Percentiles rank a stretch among this genome's conserved stretches.
These are phyloP conservation scores for Scaptomyza caliginosa DNA, from an alignment of 2,888 invertebrate genomes.

Conservation along the genomic window DNA sequence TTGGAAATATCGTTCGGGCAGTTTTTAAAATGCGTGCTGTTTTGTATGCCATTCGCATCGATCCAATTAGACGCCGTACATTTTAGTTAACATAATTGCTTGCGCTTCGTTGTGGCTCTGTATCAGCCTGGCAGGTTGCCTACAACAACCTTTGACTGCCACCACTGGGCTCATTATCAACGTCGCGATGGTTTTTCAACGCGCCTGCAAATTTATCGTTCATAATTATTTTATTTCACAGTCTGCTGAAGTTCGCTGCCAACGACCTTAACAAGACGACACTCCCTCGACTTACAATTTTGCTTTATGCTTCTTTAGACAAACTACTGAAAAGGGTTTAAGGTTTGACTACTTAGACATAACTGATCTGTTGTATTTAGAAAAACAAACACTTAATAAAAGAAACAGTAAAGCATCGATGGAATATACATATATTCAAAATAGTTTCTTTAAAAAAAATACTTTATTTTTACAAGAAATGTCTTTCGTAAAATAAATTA, in stretches of 20 bases:
- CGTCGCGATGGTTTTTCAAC: constrained; percentile 56
- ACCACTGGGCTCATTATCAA: constrained; percentile 57
- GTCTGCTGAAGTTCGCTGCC: constrained; percentile 74
- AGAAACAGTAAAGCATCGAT: neutral
- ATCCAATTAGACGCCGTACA: constrained; percentile 70
- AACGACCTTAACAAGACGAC: constrained; percentile 58
- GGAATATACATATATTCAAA: too few relatives aligned
- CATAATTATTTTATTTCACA: constrained; percentile 78
- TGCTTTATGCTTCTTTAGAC: constrained; percentile 15
- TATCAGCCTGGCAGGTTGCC: constrained; percentile 40
- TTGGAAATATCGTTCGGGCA: constrained; percentile 18
- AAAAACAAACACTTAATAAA: neutral
- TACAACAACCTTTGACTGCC: constrained; percentile 45
- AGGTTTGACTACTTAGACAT: neutral
- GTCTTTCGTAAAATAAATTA: too few relatives aligned
- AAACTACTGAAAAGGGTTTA: constrained; percentile 4
- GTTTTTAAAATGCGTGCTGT: constrained; percentile 7
- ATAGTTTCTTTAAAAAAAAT: too few relatives aligned
- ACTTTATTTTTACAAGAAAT: too few relatives aligned
- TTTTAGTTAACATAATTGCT: constrained; percentile 55
- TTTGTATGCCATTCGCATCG: constrained; percentile 61
- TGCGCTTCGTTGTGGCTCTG: constrained; percentile 5
- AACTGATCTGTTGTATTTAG: neutral
- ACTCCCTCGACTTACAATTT: constrained; percentile 22
- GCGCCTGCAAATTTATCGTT: constrained; percentile 67